phyloP scores from a whole-genome alignment of 2,888 invertebrate species.

The Ellobium chinense region DNA sequence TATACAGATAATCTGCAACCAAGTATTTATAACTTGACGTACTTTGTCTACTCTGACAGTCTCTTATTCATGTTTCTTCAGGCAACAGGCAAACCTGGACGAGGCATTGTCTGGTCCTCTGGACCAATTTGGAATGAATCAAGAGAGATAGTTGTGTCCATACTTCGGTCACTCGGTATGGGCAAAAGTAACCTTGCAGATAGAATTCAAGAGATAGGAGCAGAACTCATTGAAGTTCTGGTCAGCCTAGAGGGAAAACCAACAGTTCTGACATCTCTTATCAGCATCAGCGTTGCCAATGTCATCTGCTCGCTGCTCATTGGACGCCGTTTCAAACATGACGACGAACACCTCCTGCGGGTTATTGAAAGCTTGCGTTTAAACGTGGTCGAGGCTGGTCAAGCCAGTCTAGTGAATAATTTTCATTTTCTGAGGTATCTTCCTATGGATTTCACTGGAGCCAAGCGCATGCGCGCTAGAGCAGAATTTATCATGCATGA shows the following conservation, averaged over 20 bases:
- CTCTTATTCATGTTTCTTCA: no score
- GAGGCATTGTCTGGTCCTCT: not conserved
- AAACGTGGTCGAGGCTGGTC: not conserved
- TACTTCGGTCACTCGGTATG: not conserved
- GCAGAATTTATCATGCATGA: not conserved
- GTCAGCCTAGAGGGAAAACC: not conserved
- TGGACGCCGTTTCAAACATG: slow-evolving; percentile 2
- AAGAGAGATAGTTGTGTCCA: not conserved
- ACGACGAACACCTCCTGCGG: not conserved
- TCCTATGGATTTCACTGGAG: not conserved
- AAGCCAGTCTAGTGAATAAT: not conserved
- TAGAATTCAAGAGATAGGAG: not conserved
- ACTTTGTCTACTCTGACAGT: no score
- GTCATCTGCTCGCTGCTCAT: not conserved
- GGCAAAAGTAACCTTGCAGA: not conserved
- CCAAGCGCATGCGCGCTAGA: not conserved
- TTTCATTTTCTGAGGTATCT: not conserved
- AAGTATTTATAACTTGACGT: no score
- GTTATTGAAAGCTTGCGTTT: not conserved
- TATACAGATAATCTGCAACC: no score
- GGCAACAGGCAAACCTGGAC: not conserved
- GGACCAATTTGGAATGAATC: slow-evolving; percentile 22
- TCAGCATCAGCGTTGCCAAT: not conserved
- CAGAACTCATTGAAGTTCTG: not conserved
- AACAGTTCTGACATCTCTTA: not conserved